These are phyloP conservation scores for Octopus sinensis DNA, from an alignment of 1,140 invertebrate genomes.

Conservation along the genomic window DNA sequence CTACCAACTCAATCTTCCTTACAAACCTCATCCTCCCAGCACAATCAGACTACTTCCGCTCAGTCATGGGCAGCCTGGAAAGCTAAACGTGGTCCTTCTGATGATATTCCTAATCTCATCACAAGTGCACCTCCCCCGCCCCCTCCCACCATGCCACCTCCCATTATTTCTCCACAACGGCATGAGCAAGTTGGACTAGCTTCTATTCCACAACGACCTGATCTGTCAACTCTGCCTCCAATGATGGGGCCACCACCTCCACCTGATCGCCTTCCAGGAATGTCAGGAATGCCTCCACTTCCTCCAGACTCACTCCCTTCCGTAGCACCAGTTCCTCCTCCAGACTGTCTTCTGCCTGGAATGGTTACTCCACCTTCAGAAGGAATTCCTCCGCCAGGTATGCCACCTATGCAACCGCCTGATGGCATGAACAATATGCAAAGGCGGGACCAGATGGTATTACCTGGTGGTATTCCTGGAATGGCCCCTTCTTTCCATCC, in stretches of 20 bases:
- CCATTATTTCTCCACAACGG: background rate
- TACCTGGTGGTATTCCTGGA: background rate
- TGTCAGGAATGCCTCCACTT: background rate
- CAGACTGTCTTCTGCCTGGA: constrained; percentile 13
- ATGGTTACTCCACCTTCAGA: constrained; percentile 20
- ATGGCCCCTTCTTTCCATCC: background rate
- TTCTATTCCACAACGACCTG: constrained; percentile 11
- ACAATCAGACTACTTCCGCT: constrained; percentile 14
- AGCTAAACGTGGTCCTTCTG: constrained; percentile 28
- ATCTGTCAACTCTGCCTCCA: constrained; percentile 9
- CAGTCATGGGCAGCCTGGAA: constrained; percentile 45
- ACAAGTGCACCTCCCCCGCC: background rate
- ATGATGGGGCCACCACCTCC: background rate
- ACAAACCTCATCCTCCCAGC: background rate
- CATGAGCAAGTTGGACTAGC: background rate
- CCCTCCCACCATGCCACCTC: background rate
- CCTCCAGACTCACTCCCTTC: constrained; percentile 12
- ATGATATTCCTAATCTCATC: background rate
- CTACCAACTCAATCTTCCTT: background rate
- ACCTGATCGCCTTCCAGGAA: background rate
- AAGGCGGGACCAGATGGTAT: too few species aligned
- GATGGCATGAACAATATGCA: background rate
- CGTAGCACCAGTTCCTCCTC: constrained; percentile 9
- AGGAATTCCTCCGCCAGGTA: background rate
- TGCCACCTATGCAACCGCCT: constrained; percentile 25